Base-by-base conservation (phyloP, 2,888 invertebrate species). In the Sesia apiformis region DNA sequence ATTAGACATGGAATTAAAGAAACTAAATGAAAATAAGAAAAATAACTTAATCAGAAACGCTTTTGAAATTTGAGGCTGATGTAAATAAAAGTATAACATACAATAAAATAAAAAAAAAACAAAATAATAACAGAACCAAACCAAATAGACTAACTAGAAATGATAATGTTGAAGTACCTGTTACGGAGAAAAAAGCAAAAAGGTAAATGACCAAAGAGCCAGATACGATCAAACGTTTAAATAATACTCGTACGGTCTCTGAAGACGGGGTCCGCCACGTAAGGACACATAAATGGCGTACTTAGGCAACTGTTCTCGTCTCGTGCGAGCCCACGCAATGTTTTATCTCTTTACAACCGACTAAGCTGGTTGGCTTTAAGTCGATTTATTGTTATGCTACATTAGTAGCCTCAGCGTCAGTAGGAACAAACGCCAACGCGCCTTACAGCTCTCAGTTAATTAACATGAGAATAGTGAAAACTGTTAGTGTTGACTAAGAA, bases 361-460 rank as follows among this genome's bases (percentile, higher is more conserved):
- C 78, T 75, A 71, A 80, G 79, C 82, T 78, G 77, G 82, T 81
- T 83, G 75, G 78, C 79, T 81, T 77, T 82, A 76, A 76, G 72
- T 78, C 74, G 69, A 81, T 84, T 85, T 86, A 85, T 86, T 80
- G 81, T 84, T 72, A 76, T 72, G 85, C 85, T 84, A 87, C 86
- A 23, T 23, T 79, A 76, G 79, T 74, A 2, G 81, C 70, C 72
- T 72, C 64, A 66, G 69, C 67, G 69, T 71, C 74, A 67, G 77
- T 73, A 79, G 78, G 69, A 69, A 67, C 70, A 60, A 58, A 79
- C 78, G 74, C 82, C 80, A 78, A 83, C 81, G 78, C 77, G 62
- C 61, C 52, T 58, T 52, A 59, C 67, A 60, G 70, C 81, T 79
- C 82, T 81, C 77, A 70, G 78, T 68, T 79, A 76, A 84, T 84